phyloP scores from a whole-genome alignment of 2,113 vertebrate genomes.

The Alces alces region DNA sequence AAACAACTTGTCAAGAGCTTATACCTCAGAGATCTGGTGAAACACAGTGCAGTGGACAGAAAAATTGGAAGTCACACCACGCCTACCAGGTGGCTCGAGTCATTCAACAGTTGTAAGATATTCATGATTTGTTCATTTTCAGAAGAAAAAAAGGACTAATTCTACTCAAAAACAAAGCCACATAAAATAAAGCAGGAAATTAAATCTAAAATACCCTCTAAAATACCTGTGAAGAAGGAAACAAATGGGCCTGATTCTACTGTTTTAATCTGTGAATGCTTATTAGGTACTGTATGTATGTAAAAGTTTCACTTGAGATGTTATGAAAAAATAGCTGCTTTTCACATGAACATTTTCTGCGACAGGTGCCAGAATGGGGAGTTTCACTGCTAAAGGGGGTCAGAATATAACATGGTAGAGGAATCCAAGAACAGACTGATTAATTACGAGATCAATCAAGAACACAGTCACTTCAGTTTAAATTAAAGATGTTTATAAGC shows the following conservation, averaged over 20 bases:
- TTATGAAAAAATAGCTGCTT: neutral
- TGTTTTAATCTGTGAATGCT: neutral
- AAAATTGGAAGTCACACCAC: neutral
- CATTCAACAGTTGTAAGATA: neutral
- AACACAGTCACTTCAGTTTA: neutral
- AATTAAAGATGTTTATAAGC: neutral
- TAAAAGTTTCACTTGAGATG: neutral
- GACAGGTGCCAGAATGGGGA: neutral
- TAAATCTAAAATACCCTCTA: neutral
- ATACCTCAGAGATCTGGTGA: neutral
- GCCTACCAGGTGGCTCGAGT: neutral
- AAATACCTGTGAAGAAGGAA: neutral
- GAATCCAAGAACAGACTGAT: neutral
- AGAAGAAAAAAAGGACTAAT: neutral
- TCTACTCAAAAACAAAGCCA: neutral
- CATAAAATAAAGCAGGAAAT: neutral
- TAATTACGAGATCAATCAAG: neutral
- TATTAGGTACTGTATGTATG: neutral
- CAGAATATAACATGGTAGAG: neutral
- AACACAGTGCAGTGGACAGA: no score
- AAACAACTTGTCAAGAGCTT: neutral
- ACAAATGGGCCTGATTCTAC: neutral
- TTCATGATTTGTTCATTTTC: neutral
- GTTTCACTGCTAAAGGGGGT: neutral
- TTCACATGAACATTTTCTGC: neutral